phyloP scores from a whole-genome alignment of 1,140 invertebrate species.

The Daktulosphaira vitifoliae region DNA sequence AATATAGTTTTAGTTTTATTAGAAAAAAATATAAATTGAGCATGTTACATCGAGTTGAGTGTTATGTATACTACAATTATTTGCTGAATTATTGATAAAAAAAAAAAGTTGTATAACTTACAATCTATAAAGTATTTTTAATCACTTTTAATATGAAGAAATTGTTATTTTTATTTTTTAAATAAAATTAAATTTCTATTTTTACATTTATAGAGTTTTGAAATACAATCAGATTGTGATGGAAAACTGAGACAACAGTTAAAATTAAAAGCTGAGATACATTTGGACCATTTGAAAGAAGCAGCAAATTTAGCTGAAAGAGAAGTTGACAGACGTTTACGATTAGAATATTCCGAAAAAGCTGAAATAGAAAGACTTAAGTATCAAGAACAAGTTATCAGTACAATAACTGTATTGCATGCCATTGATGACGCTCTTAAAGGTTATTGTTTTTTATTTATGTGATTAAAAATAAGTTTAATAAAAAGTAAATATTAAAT shows the following conservation, averaged over 20 bases:
- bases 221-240: slow-evolving; percentile 58
- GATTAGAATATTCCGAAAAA: slow-evolving; percentile 59
- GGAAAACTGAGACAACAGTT: slow-evolving; percentile 65
- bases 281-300: slow-evolving; percentile 71
- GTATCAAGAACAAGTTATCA: slow-evolving; percentile 69
- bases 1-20: too few species aligned
- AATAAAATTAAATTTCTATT: neutral
- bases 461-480: too few species aligned
- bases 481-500: too few species aligned
- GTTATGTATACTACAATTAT: too few species aligned
- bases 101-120: too few species aligned
- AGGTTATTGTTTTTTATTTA: slow-evolving; percentile 50
- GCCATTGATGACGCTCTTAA: slow-evolving; percentile 82
- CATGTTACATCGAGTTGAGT: too few species aligned
- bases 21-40: too few species aligned
- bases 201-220: slow-evolving; percentile 48
- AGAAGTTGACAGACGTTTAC: slow-evolving; percentile 56
- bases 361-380: slow-evolving; percentile 56
- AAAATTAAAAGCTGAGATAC: slow-evolving; percentile 68
- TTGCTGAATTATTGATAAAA: too few species aligned
- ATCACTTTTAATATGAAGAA: neutral
- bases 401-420: slow-evolving; percentile 68
- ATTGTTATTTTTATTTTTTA: neutral
- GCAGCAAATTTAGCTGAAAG: slow-evolving; percentile 60
- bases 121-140: too few species aligned